phyloP scores from a whole-genome alignment of 2,888 invertebrate species.

The Agrenia bidenticulata region DNA sequence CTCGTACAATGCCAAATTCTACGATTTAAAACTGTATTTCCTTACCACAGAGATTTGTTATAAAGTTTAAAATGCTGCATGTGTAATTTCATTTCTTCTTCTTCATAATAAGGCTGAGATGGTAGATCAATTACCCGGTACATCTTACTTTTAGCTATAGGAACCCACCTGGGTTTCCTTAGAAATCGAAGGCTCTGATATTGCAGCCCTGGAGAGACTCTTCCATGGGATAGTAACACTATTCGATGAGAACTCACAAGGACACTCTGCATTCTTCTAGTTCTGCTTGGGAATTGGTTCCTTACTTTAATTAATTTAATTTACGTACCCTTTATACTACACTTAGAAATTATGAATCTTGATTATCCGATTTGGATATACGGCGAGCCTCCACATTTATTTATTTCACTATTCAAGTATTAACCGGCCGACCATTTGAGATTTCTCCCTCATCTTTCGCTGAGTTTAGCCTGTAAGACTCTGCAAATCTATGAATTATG shows the following conservation, averaged over 20 bases:
- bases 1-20: too few species aligned
- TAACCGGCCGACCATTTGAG: too few species aligned
- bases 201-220: slow-evolving; percentile 6
- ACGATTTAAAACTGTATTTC: slow-evolving; percentile 5
- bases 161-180: slow-evolving; percentile 78
- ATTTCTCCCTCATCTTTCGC: too few species aligned
- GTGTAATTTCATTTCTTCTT: slow-evolving; percentile 66
- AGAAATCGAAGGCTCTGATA: slow-evolving; percentile 24
- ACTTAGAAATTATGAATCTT: too few species aligned
- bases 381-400: too few species aligned
- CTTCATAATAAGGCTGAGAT: slow-evolving; percentile 65
- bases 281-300: too few species aligned
- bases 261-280: not conserved
- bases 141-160: slow-evolving; percentile 75
- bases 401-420: too few species aligned
- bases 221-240: not conserved
- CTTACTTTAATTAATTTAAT: too few species aligned
- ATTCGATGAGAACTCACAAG: not conserved
- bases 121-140: slow-evolving; percentile 69
- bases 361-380: too few species aligned
- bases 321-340: too few species aligned
- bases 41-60: slow-evolving; percentile 61
- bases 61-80: slow-evolving; percentile 68
- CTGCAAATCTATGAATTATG: too few species aligned
- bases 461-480: too few species aligned